These are phyloP conservation scores for Monomorium pharaonis DNA, from an alignment of 1,140 invertebrate genomes.

Conservation along the genomic window DNA sequence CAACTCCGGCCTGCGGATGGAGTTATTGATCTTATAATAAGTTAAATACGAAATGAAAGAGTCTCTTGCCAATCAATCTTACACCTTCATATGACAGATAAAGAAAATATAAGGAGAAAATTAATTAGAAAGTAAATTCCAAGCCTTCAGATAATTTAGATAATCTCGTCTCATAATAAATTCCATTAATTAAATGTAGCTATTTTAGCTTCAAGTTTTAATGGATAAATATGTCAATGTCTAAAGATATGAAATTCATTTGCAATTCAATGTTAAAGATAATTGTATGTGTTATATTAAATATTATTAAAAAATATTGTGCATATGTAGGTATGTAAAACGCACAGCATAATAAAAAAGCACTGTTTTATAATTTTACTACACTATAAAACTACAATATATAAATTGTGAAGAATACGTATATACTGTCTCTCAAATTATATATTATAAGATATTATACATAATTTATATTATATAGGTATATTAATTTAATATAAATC, in stretches of 20 bases:
- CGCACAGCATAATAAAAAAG: no score
- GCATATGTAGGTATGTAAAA: not conserved
- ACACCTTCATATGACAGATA: not conserved
- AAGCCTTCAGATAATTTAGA: not conserved
- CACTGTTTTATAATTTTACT: not conserved
- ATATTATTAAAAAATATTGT: not conserved
- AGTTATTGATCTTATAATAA: conserved; percentile 45
- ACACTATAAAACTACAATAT: not conserved
- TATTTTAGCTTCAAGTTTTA: not conserved
- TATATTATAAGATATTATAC: not conserved
- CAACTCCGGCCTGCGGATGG: not conserved
- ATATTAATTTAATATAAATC: not conserved
- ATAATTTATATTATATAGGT: not conserved
- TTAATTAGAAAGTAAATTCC: conserved; percentile 2
- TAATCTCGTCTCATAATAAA: not conserved
- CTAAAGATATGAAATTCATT: not conserved
- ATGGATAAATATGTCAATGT: not conserved
- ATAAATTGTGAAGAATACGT: not conserved
- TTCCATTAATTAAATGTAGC: not conserved
- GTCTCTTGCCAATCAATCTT: not conserved
- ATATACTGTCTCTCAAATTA: no score
- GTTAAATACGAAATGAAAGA: conserved; percentile 15
- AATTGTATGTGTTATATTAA: not conserved
- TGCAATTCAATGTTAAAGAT: not conserved
- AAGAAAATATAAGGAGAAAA: not conserved